Conservation (phyloP, 2,113 vertebrate genomes). For the Martes martes region DNA sequence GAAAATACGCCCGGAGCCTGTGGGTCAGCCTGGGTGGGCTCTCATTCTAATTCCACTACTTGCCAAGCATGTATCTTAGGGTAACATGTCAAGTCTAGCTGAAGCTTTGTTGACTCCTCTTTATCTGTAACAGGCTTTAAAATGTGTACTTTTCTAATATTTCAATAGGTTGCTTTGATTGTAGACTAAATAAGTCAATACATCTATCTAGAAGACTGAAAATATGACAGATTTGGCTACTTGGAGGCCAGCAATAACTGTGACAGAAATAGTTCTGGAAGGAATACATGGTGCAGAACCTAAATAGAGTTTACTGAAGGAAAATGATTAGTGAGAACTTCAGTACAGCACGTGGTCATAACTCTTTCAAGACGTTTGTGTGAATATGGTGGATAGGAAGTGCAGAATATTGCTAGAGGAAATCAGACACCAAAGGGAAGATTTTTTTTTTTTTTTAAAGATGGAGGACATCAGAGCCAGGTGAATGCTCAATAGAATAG, state of each 20-base stretch:
- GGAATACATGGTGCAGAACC: neutral
- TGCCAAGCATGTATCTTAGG: neutral
- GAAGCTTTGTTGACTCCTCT: neutral
- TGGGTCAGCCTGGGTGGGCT: neutral
- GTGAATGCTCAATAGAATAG: too few species aligned
- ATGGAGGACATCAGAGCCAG: neutral
- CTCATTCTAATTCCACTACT: neutral
- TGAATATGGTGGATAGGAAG: neutral
- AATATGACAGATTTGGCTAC: neutral
- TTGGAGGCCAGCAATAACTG: neutral
- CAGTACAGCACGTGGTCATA: neutral
- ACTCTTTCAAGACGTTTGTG: neutral
- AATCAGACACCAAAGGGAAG: neutral
- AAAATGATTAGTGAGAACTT: neutral
- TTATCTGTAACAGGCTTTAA: neutral
- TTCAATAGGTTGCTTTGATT: neutral
- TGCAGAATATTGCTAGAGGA: neutral
- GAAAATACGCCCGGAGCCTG: neutral
- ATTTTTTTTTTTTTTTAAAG: neutral
- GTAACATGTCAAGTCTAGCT: neutral
- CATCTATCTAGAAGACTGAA: neutral
- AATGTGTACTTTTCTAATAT: neutral
- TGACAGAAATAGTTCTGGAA: neutral
- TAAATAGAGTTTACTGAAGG: neutral
- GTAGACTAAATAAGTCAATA: neutral